These are phyloP conservation scores for Tetranychus cinnabarinus DNA, from an alignment of 1,140 invertebrate genomes.

Conservation along the genomic window DNA sequence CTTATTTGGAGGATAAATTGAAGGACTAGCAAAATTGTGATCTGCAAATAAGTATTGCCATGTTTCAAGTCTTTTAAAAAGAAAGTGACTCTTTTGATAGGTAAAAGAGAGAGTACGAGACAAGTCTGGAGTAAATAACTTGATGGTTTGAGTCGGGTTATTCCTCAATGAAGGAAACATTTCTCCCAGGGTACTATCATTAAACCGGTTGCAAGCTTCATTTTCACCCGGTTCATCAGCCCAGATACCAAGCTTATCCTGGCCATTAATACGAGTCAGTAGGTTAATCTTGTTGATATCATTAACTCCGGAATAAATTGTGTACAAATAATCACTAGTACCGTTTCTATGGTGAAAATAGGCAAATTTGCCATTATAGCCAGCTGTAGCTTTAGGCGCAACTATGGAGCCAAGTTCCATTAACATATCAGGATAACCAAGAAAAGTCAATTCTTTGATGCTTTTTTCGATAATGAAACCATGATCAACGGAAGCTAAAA, in stretches of 20 bases:
- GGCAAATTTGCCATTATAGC: slow-evolving; percentile 9
- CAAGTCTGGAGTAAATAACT: slow-evolving; percentile 8
- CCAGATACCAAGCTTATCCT: slow-evolving; percentile 19
- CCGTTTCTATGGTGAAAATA: slow-evolving; percentile 19
- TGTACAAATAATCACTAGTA: slow-evolving; percentile 26
- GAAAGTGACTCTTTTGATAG: neutral
- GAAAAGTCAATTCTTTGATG: slow-evolving; percentile 53
- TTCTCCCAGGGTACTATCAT: slow-evolving; percentile 4
- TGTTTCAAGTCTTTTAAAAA: neutral
- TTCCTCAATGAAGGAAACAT: neutral
- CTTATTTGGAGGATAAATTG: slow-evolving; percentile 6
- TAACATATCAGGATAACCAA: slow-evolving; percentile 32
- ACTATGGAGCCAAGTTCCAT: slow-evolving; percentile 10
- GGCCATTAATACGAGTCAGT: slow-evolving; percentile 33
- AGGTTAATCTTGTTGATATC: slow-evolving; percentile 17
- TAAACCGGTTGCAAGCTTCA: slow-evolving; percentile 7
- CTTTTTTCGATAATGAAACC: slow-evolving; percentile 67
- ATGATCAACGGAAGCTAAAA: slow-evolving; percentile 67
- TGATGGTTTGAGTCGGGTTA: neutral
- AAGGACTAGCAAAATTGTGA: slow-evolving; percentile 1
- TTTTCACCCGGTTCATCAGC: neutral
- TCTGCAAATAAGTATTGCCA: neutral
- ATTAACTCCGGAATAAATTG: slow-evolving; percentile 23
- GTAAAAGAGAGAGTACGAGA: slow-evolving; percentile 4
- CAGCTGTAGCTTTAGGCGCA: slow-evolving; percentile 8